Conservation (phyloP, 2,797 vertebrate genomes). For the Gorsachius magnificus region DNA sequence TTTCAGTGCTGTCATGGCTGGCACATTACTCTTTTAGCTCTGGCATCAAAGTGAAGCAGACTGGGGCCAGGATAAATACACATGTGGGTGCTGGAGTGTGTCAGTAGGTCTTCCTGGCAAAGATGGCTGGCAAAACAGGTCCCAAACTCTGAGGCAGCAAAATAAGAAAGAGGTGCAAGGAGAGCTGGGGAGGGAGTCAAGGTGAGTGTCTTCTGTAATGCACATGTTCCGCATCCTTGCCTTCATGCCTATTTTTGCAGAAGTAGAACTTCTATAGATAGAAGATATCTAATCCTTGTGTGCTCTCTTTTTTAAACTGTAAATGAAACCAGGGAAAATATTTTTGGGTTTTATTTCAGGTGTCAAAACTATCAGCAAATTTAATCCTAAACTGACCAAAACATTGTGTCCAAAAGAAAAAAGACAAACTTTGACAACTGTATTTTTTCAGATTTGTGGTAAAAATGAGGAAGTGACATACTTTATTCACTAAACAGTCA, state of each 20-base stretch:
- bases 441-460: not conserved
- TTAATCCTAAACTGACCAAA: not conserved
- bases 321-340: not conserved
- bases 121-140: not conserved
- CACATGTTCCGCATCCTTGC: not conserved
- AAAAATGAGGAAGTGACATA: not conserved
- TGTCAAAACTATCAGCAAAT: slow-evolving; percentile 10
- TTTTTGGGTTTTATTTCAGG: not conserved
- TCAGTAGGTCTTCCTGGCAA: not conserved
- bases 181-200: not conserved
- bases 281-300: not conserved
- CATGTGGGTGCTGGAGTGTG: not conserved
- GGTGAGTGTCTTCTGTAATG: not conserved
- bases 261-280: not conserved
- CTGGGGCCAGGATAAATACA: not conserved
- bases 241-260: not conserved
- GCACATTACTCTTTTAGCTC: not conserved
- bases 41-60: not conserved
- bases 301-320: not conserved
- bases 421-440: not conserved
- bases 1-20: not conserved
- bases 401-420: not conserved
- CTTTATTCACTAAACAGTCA: not conserved
- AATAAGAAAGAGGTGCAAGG: not conserved
- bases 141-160: not conserved